Conservation (phyloP, 1,140 invertebrate species). For the Gonioctena quinquepunctata region DNA sequence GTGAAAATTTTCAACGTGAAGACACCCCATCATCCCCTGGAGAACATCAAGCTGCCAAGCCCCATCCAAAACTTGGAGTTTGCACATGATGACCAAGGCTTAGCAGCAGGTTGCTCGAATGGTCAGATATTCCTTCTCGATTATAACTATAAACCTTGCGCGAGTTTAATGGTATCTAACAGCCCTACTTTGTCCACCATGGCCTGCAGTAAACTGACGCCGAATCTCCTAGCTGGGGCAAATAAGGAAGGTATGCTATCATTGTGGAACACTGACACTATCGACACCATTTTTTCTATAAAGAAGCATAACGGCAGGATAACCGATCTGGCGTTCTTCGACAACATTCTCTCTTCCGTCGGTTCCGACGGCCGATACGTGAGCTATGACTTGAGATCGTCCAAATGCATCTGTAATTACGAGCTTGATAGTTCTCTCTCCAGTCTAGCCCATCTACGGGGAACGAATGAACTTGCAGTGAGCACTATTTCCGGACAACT, state of each 20-base stretch:
- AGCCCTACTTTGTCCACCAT: constrained; percentile 31
- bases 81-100: constrained; percentile 28
- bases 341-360: constrained; percentile 32
- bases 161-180: constrained; percentile 37
- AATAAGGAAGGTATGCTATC: constrained; percentile 36
- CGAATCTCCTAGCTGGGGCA: constrained; percentile 32
- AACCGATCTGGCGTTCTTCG: constrained; percentile 37
- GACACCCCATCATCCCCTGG: not conserved
- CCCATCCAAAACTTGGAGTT: constrained; percentile 36
- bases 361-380: constrained; percentile 33
- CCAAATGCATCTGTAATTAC: constrained; percentile 16
- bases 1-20: constrained; percentile 31
- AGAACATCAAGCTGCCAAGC: constrained; percentile 28
- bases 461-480: constrained; percentile 36
- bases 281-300: constrained; percentile 18
- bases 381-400: constrained; percentile 35
- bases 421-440: constrained; percentile 33
- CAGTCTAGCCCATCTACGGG: constrained; percentile 32
- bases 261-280: constrained; percentile 38
- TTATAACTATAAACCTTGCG: constrained; percentile 22
- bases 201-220: constrained; percentile 25
- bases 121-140: constrained; percentile 38
- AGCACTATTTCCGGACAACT: constrained; percentile 35
- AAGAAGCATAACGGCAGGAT: constrained; percentile 28
- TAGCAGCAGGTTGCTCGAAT: constrained; percentile 38